Conservation (phyloP, 2,888 invertebrate genomes). For the Drosophila prostipennis region DNA sequence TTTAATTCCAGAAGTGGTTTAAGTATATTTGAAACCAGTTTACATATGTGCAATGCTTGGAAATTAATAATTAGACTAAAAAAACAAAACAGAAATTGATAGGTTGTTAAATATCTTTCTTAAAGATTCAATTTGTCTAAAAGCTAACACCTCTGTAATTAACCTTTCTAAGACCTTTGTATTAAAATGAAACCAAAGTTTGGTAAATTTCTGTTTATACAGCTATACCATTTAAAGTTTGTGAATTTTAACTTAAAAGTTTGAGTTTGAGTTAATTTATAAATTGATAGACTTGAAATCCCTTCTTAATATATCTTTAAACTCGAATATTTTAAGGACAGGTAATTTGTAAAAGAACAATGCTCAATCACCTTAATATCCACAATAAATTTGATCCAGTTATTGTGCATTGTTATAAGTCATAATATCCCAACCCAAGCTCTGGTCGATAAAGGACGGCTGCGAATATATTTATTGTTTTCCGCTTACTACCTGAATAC, state of each 20-base stretch:
- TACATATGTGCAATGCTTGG: too few relatives aligned
- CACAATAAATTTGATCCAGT: slow-evolving; percentile 3
- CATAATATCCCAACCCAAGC: slow-evolving; percentile 12
- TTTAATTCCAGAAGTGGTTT: too few relatives aligned
- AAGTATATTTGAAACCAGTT: too few relatives aligned
- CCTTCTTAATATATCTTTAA: neutral
- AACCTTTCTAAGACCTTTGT: too few relatives aligned
- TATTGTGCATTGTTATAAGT: slow-evolving; percentile 15
- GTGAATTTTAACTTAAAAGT: neutral
- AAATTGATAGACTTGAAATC: neutral
- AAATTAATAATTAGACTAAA: too few relatives aligned
- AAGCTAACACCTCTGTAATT: too few relatives aligned
- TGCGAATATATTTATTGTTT: slow-evolving; percentile 38
- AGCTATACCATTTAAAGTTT: neutral
- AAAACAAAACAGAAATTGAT: too few relatives aligned
- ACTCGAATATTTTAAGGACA: neutral
- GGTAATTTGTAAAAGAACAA: slow-evolving; percentile 1
- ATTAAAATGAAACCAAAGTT: too few relatives aligned
- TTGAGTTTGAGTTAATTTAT: neutral
- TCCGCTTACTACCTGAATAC: slow-evolving; percentile 38
- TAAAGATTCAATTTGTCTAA: too few relatives aligned
- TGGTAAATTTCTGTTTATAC: too few relatives aligned
- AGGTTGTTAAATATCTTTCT: too few relatives aligned
- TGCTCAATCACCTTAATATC: neutral
- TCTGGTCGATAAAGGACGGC: slow-evolving; percentile 14